Base-by-base conservation (phyloP, 1,140 invertebrate species). In the Arion vulgaris region DNA sequence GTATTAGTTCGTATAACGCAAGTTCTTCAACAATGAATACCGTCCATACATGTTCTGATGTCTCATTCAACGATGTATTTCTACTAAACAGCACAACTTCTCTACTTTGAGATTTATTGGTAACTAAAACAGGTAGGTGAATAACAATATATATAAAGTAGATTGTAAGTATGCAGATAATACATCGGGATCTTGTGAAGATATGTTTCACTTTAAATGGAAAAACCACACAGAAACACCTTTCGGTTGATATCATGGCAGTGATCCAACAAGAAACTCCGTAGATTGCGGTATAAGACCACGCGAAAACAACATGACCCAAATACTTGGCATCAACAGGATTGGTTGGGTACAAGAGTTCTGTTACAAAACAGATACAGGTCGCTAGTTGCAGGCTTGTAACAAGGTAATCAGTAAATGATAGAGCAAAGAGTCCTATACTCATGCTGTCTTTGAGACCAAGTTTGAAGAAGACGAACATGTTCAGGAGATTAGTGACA, bases 171-270 rank as follows among this genome's bases (percentile, higher is more conserved):
- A 53, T 34, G 1, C 28, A 2, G 32, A 34, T 23, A 32, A 75
- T 28, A 32, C n/a, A 51, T 0, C 39, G 28, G 15, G 0, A 75
- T 51, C n/a, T 75, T 51, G 73, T 75, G 73, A 45, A 75, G 15
- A 75, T 34, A 2, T 51, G 73, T 26, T 75, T 75, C 7, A 75
- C 73, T 34, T 75, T 45, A 51, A 75, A 75, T 19, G 73, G 73
- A n/a, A 28, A 75, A 9, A 75, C 73, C 1, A 75, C 73, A 51
- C 73, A 75, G 73, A 28, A 51, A 49, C 73, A 75, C 34, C 73
- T 75, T 34, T 75, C 45, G 4, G 53, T 0, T 1, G 73, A 39
- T 26, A 75, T 75, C 17, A 75, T 28, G 26, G 45, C 45, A 7
- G 73, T 75, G 26, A 75, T 51, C 73, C 73, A 75, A 9, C 73